Evolutionary conservation across 2,797 vertebrate species (phyloP).

Genomic region (Myioborus melanocephalus): DNA sequence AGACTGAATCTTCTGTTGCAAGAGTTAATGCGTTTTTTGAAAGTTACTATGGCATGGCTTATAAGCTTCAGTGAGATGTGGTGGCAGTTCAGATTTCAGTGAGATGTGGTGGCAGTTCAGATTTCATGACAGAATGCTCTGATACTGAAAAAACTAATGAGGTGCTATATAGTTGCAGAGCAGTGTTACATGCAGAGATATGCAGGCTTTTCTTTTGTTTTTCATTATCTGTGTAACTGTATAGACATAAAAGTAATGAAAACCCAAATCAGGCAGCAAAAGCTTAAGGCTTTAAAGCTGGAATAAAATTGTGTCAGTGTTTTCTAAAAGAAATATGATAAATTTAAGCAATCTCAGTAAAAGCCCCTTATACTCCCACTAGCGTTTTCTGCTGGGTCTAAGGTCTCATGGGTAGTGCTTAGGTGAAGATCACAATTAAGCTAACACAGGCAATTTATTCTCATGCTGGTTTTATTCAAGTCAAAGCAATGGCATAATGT

Average conservation of each 20-base stretch:
- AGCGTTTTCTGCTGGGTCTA: background rate
- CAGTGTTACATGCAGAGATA: background rate
- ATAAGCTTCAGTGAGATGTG: background rate
- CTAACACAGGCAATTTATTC: slow-evolving; percentile 11
- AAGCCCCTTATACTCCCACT: background rate
- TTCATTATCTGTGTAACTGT: slow-evolving; percentile 9
- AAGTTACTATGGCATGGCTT: background rate
- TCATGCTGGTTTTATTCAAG: slow-evolving; percentile 16
- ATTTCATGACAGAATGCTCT: slow-evolving; percentile 41
- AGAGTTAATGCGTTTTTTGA: slow-evolving; percentile 4
- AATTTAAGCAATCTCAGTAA: background rate
- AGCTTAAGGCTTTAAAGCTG: slow-evolving; percentile 22
- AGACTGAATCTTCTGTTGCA: background rate
- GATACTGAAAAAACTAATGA: slow-evolving; percentile 54
- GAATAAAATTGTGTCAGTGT: background rate
- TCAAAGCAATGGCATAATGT: background rate
- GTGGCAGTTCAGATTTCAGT: slow-evolving; percentile 9
- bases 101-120: background rate
- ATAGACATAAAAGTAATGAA: slow-evolving; percentile 28
- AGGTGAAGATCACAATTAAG: slow-evolving; percentile 27
- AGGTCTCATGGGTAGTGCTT: background rate
- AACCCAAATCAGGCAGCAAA: slow-evolving; percentile 4
- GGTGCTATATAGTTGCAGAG: slow-evolving; percentile 37
- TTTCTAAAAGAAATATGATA: background rate
- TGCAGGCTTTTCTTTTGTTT: slow-evolving; percentile 8